Percentiles rank a stretch among this genome's conserved stretches.
These are phyloP conservation scores for Bucorvus abyssinicus DNA, from an alignment of 2,797 vertebrate species.

Conservation along the genomic window DNA sequence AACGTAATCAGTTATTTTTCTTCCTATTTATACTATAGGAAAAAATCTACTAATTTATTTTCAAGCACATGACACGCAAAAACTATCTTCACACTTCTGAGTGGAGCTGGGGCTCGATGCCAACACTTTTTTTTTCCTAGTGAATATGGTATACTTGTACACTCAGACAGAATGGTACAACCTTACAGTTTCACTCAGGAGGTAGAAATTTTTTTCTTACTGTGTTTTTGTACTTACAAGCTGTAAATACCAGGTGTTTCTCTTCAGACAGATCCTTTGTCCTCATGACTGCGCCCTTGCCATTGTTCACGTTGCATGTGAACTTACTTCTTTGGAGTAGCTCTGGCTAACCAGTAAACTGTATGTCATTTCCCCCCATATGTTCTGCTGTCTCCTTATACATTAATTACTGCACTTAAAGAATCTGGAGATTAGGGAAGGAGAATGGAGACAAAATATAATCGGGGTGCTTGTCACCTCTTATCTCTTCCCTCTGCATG, in stretches of 20 bases:
- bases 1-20: constrained; percentile 24
- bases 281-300: not conserved
- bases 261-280: not conserved
- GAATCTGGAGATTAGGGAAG: not conserved
- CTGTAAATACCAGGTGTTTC: not conserved
- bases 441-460: not conserved
- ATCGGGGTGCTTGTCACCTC: not conserved
- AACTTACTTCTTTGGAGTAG: not conserved
- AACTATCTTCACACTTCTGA: constrained; percentile 60
- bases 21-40: constrained; percentile 3
- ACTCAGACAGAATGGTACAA: constrained; percentile 1
- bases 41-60: constrained; percentile 45
- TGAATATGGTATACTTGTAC: constrained; percentile 30
- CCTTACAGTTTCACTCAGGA: not conserved
- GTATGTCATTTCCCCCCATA: not conserved
- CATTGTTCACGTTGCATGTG: not conserved
- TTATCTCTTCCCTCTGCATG: not conserved
- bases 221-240: not conserved
- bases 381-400: not conserved
- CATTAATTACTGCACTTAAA: not conserved
- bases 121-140: constrained; percentile 26
- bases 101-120: constrained; percentile 33
- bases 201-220: not conserved
- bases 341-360: not conserved
- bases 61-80: constrained; percentile 1